A percentile compares a stretch with the other conserved stretches of the same genome.
Conservation (phyloP, 2,113 vertebrate species). For the Pteruthius melanotis region DNA sequence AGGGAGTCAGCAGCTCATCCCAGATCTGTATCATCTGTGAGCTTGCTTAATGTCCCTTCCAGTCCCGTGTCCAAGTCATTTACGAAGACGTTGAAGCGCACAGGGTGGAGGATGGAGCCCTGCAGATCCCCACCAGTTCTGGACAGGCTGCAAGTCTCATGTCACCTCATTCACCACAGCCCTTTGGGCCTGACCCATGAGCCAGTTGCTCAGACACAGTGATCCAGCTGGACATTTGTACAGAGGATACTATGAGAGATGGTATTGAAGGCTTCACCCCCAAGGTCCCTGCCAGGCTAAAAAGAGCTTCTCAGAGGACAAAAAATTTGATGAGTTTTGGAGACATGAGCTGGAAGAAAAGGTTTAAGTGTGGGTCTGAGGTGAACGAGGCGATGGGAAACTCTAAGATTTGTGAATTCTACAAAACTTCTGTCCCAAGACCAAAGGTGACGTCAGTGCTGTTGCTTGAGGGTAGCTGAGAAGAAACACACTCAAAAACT, state of each 20-base stretch:
- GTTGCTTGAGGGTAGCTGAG: not conserved
- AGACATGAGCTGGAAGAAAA: not conserved
- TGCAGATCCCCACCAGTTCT: not conserved
- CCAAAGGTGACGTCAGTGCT: rapidly evolving
- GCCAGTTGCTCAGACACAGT: not conserved
- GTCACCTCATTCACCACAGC: not conserved
- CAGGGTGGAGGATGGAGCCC: not conserved
- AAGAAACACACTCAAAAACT: rapidly evolving
- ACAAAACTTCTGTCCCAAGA: not conserved
- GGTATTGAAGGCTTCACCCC: not conserved
- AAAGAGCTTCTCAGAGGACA: not conserved
- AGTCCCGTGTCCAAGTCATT: rapidly evolving
- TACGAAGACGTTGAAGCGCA: rapidly evolving
- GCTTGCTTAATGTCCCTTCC: too few species aligned
- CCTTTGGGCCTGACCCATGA: rapidly evolving
- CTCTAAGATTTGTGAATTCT: not conserved
- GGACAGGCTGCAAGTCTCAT: not conserved
- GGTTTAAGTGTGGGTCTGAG: not conserved
- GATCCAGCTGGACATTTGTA: not conserved
- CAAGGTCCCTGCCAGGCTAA: not conserved
- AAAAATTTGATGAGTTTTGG: not conserved
- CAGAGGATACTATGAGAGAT: not conserved
- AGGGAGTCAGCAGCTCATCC: not conserved
- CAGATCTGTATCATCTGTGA: rapidly evolving
- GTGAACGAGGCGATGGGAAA: not conserved